Conservation (phyloP, 2,888 invertebrate species). For the Drosophila acutilabella region DNA sequence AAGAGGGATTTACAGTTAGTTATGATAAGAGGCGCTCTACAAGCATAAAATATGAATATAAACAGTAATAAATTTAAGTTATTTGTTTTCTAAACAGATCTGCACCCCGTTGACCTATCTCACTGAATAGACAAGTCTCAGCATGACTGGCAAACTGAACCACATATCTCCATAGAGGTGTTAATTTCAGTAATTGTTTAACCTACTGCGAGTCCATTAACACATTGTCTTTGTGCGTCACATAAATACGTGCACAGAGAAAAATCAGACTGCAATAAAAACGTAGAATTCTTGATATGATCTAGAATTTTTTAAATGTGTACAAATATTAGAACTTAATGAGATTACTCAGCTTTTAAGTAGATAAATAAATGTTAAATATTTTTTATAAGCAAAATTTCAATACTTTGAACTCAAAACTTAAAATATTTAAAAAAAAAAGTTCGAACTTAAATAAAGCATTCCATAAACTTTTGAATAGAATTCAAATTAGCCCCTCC, state of each 20-base stretch:
- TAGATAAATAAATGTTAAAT: no score
- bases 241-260: not conserved
- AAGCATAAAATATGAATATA: not conserved
- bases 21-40: no score
- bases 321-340: no score
- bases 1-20: not conserved
- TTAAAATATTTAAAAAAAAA: no score
- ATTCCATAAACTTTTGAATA: no score
- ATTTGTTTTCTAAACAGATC: not conserved
- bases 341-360: no score
- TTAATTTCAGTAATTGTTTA: slow-evolving; percentile 33
- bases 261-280: not conserved
- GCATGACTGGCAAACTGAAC: slow-evolving; percentile 24
- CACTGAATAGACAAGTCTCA: slow-evolving; percentile 13
- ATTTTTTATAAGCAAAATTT: no score
- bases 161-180: slow-evolving; percentile 1
- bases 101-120: slow-evolving; percentile 17
- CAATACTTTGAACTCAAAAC: no score
- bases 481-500: no score
- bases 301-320: no score
- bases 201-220: slow-evolving; percentile 27
- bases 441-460: no score
- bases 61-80: not conserved
- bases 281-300: not conserved
- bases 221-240: slow-evolving; percentile 18